Evolutionary conservation across 2,113 vertebrate species (phyloP), one percentile per base, ranked within the genome.

Genomic region (Phodopus roborovskii): DNA sequence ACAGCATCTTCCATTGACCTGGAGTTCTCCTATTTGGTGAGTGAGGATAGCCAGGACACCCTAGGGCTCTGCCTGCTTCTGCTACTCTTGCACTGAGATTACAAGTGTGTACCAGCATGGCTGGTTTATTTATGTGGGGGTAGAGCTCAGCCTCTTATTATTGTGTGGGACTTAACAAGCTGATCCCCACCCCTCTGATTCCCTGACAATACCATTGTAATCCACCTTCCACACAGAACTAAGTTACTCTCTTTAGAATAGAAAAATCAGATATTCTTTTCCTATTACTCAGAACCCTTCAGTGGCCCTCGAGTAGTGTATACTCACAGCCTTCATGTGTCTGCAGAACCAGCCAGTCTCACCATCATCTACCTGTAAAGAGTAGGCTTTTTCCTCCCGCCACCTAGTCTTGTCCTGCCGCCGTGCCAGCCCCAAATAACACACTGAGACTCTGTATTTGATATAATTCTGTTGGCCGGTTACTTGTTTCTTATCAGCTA

Each of bases 351-450:
- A 17, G 5, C 7, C 62, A 36, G 28, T 56, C 58, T 11, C 74
- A 4, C 7, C 73, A 1, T 20, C 4, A 0, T 7, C 16, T 11
- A 3, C 30, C 24, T n/a, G n/a, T n/a, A n/a, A n/a, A n/a, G n/a
- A n/a, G n/a, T n/a, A n/a, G n/a, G n/a, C n/a, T n/a, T n/a, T n/a
- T n/a, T n/a, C n/a, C n/a, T n/a, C n/a, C n/a, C n/a, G n/a, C n/a
- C n/a, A n/a, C n/a, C n/a, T n/a, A n/a, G n/a, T n/a, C n/a, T n/a
- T n/a, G n/a, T n/a, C n/a, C n/a, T n/a, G n/a, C n/a, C n/a, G n/a
- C n/a, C n/a, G n/a, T n/a, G n/a, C n/a, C n/a, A n/a, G n/a, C n/a
- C n/a, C n/a, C n/a, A n/a, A n/a, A n/a, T n/a, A n/a, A n/a, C n/a
- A n/a, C n/a, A n/a, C n/a, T n/a, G n/a, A n/a, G n/a, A n/a, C n/a